Percentiles rank a stretch among this genome's conserved stretches.
phyloP scores from a whole-genome alignment of 2,888 invertebrate genomes.

The Xylophagus ater region DNA sequence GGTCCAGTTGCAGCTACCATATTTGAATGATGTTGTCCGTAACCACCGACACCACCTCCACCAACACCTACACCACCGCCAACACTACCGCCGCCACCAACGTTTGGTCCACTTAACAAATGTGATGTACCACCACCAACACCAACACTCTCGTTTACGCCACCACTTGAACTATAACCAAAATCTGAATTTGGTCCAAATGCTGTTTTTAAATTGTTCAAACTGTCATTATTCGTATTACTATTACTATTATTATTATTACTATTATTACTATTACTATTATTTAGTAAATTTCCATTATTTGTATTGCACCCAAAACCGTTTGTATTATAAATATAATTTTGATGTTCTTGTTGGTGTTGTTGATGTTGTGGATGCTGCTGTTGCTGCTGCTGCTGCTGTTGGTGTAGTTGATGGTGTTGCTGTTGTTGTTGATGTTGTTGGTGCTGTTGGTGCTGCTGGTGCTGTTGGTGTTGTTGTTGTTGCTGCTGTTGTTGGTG shows the following conservation, averaged over 20 bases:
- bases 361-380: constrained; percentile 22
- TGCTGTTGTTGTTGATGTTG: constrained; percentile 9
- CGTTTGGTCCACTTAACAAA: constrained; percentile 23
- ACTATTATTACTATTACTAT: constrained; percentile 8
- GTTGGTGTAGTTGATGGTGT: constrained; percentile 16
- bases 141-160: constrained; percentile 1
- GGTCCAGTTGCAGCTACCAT: constrained; percentile 37
- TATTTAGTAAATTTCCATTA: constrained; percentile 14
- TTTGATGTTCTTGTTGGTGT: constrained; percentile 18
- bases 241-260: constrained; percentile 6
- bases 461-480: constrained; percentile 22
- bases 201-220: constrained; percentile 36
- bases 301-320: constrained; percentile 15
- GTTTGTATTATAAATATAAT: constrained; percentile 7
- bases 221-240: constrained; percentile 28
- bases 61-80: background rate
- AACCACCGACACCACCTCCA: background rate
- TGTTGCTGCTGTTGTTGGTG: constrained; percentile 24
- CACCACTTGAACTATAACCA: constrained; percentile 19
- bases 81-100: constrained; percentile 11
- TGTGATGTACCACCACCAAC: constrained; percentile 5
- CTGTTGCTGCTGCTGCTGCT: constrained; percentile 23
- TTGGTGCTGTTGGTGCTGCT: constrained; percentile 11
- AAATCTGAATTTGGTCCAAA: constrained; percentile 39
- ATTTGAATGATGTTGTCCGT: constrained; percentile 15